A percentile compares a stretch with the other conserved stretches of the same genome.
phyloP scores from a whole-genome alignment of 1,140 invertebrate species.

The Dolichoris vasculosae region DNA sequence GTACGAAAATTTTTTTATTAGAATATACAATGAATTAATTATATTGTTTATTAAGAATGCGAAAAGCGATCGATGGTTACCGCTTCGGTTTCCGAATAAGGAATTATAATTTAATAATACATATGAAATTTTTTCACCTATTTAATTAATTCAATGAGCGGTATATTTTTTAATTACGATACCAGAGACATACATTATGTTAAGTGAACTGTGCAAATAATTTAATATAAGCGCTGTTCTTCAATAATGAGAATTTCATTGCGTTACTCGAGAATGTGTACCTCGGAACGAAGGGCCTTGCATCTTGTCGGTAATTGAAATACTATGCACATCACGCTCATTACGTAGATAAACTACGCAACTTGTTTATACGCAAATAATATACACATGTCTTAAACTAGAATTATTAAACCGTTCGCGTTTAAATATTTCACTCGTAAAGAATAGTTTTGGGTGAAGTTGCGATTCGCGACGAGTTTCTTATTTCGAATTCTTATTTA shows the following conservation, averaged over 20 bases:
- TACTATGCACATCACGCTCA: slow-evolving; percentile 33
- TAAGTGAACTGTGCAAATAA: slow-evolving; percentile 24
- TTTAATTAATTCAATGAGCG: background rate
- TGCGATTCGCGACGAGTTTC: background rate
- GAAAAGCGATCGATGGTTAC: background rate
- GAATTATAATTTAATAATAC: background rate
- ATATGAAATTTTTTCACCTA: background rate
- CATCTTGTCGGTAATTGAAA: slow-evolving; percentile 47
- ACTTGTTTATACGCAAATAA: background rate
- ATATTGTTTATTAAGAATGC: background rate
- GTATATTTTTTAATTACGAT: background rate
- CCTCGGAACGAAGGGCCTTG: slow-evolving; percentile 9
- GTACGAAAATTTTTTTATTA: too few relatives aligned
- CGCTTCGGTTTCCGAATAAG: background rate
- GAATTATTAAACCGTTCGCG: background rate
- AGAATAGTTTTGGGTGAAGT: background rate
- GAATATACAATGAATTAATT: too few relatives aligned
- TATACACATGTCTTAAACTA: background rate
- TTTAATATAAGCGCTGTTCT: slow-evolving; percentile 36
- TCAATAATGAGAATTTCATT: slow-evolving; percentile 44
- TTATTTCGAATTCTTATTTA: background rate
- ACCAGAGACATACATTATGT: background rate
- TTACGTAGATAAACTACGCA: slow-evolving; percentile 17
- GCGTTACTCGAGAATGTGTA: slow-evolving; percentile 32
- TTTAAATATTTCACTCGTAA: background rate